Base-by-base conservation (phyloP, 2,888 invertebrate species). In the Drosophila infuscata region DNA sequence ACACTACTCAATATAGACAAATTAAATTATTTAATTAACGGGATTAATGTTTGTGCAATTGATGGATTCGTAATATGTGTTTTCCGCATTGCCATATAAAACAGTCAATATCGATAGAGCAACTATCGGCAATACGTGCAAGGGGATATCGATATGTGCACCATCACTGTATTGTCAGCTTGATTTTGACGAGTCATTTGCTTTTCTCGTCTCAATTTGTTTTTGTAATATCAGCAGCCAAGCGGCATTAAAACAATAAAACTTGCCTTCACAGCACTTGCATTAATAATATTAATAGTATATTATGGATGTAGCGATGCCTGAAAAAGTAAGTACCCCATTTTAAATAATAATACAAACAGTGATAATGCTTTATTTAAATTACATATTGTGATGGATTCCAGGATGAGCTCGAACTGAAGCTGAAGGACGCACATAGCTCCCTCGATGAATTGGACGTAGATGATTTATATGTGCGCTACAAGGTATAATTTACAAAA, bases 391-490 rank as follows among this genome's bases (percentile, higher is more conserved):
- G 46, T 17, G 25, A 46, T 46, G 46, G 46, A 46, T 56, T 0
- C 8, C 64, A 95, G 96, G 96, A 97, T 91, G 96, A 96, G 91
- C 93, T 94, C 58, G 96, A 96, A 83, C 93, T 94, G n/a, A 96
- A 96, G 92, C 94, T 95, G 73, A 95, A 96, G 74, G 94, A 96
- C 81, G 95, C 95, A 36, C 96, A 95, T 85, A 94, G 92, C 70
- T 91, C 95, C 25, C 94, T 96, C 75, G 97, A 97, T 86, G 97
- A 97, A 89, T 91, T 97, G 75, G 98, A 98, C 92, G 94, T 96
- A 49, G 98, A 98, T 93, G 99, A 99, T 94, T 94, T 99, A 59
- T 99, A 98, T 93, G 98, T 98, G 17, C 98, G 98, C 94, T 99
- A 97, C 91, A 99, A 99, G 96, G 97, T 97, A 94, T 59, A 12